phyloP scores from a whole-genome alignment of 2,888 invertebrate species.

The Polydrusus pterygomalis region DNA sequence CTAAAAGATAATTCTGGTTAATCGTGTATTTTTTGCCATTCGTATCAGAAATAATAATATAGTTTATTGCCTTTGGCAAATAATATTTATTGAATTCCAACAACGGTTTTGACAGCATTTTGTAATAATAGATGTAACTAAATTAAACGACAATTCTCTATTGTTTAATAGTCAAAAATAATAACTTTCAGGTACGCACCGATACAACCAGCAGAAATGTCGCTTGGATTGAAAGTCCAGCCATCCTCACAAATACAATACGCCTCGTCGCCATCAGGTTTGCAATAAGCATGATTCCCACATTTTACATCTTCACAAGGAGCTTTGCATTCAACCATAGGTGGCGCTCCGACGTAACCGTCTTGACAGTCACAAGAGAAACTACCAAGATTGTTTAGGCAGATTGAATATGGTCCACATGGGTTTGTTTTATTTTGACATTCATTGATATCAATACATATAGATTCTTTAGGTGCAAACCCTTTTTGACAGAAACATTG shows the following conservation, averaged over 20 bases:
- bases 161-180: too few species aligned
- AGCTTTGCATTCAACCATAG: slow-evolving; percentile 86
- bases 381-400: slow-evolving; percentile 87
- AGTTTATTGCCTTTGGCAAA: too few species aligned
- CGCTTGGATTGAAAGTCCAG: slow-evolving; percentile 93
- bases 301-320: slow-evolving; percentile 95
- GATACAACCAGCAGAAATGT: slow-evolving; percentile 91
- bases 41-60: too few species aligned
- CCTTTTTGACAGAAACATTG: slow-evolving; percentile 94
- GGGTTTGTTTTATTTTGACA: slow-evolving; percentile 75
- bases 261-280: slow-evolving; percentile 90
- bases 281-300: slow-evolving; percentile 91
- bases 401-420: slow-evolving; percentile 86
- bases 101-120: too few species aligned
- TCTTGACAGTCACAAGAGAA: slow-evolving; percentile 88
- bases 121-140: too few species aligned
- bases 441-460: slow-evolving; percentile 89
- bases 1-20: slow-evolving; percentile 70
- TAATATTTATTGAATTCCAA: too few species aligned
- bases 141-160: too few species aligned
- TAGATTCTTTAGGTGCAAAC: slow-evolving; percentile 85
- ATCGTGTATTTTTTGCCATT: too few species aligned
- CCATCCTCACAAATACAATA: slow-evolving; percentile 95
- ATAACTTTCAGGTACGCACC: slow-evolving; percentile 69
- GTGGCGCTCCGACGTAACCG: slow-evolving; percentile 89